Conservation (phyloP, 2,797 vertebrate genomes). For the Eulemur albifrons region DNA sequence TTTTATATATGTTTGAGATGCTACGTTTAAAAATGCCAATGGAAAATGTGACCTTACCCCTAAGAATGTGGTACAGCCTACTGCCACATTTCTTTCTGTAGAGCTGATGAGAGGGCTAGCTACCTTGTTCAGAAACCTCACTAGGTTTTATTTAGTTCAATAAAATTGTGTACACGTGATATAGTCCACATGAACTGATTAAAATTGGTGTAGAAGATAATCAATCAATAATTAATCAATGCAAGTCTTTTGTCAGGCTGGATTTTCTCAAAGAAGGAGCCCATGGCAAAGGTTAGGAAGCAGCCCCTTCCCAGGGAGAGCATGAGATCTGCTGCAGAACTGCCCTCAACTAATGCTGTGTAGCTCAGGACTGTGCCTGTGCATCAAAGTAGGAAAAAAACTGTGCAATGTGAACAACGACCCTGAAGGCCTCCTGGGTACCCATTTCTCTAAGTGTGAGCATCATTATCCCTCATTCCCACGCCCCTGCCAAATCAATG, state of each 20-base stretch:
- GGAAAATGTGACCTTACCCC: neutral
- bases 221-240: constrained; percentile 5
- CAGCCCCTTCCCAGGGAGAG: neutral
- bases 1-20: neutral
- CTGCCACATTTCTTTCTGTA: neutral
- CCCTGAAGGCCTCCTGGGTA: neutral
- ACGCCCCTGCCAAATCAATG: neutral
- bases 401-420: neutral
- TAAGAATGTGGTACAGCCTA: neutral
- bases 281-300: neutral
- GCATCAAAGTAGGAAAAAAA: neutral
- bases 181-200: neutral
- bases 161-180: neutral
- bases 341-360: neutral
- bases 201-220: neutral
- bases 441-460: neutral
- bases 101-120: neutral
- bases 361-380: neutral
- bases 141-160: constrained; percentile 16
- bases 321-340: neutral
- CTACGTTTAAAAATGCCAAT: neutral
- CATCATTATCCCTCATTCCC: neutral
- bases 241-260: neutral
- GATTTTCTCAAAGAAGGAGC: constrained; percentile 5
- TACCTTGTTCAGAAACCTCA: neutral